Evolutionary conservation across 2,797 vertebrate species (phyloP), one percentile per base, ranked within the genome.

Genomic region (Peromyscus melanophrys): DNA sequence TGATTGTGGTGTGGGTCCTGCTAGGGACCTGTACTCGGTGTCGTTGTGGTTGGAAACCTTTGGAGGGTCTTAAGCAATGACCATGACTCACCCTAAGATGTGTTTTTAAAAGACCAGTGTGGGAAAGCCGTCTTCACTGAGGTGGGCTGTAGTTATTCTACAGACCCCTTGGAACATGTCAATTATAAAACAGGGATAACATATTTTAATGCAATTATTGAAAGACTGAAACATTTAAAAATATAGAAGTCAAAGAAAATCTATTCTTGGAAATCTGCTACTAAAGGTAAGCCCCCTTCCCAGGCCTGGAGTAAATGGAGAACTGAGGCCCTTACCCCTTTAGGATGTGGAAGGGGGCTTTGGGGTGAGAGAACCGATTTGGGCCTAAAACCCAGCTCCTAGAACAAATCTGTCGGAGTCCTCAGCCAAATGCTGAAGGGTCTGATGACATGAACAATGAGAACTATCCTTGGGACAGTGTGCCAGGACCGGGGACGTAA

Each of bases 151-250:
- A 34, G 34, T 78, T 63, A 43, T 40, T 40, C 12, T 57, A 23
- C 0, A 7, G 82, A 55, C 27, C 43, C 77, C 92, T 73, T 40
- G 46, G 89, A 55, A 90, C 67, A 86, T 29, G 76, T 43, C 67
- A 76, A 14, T 83, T 71, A 91, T 25, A 87, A 96, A 89, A 94
- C 77, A 21, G 25, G 16, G 10, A 25, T 19, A 85, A 94, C 67
- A 31, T 40, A 37, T 73, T 90, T 84, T 84, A 77, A 75, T 46
- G 8, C 88, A 90, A 37, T 77, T 65, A 78, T n/a, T 78, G 59
- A 49, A 69, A 90, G 87, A 69, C 16, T 37, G 37, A 97, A 88
- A 43, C 77, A 29, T 88, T 78, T 87, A 29, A 67, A 80, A 80
- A 80, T 13, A 55, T 80, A 91, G 46, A 95, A 75, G 69, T 43